Evolutionary conservation across 2,888 invertebrate genomes (phyloP).

Genomic region (Heliothis peltigera): DNA sequence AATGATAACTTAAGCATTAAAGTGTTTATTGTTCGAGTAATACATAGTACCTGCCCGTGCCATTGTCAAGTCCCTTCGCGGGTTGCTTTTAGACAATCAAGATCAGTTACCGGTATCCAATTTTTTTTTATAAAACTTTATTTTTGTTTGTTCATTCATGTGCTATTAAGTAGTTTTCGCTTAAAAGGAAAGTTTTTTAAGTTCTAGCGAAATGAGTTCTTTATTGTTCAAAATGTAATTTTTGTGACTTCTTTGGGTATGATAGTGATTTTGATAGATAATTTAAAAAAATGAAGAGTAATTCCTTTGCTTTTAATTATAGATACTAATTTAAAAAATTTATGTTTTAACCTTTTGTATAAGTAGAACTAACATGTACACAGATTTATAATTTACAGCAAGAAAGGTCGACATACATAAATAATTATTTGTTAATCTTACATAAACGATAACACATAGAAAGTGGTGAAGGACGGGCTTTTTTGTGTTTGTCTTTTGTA

Average conservation of each 20-base stretch:
- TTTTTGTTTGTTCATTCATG: slow-evolving; percentile 32
- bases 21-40: slow-evolving; percentile 47
- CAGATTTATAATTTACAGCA: too few species aligned
- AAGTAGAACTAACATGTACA: too few species aligned
- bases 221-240: not conserved
- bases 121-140: slow-evolving; percentile 52
- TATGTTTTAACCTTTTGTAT: too few species aligned
- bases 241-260: not conserved
- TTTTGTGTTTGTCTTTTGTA: too few species aligned
- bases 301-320: too few species aligned
- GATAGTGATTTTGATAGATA: not conserved
- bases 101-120: slow-evolving; percentile 64
- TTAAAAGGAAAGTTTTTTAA: slow-evolving; percentile 48
- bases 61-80: slow-evolving; percentile 52
- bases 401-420: too few species aligned
- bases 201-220: not conserved
- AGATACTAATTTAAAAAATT: too few species aligned
- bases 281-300: too few species aligned
- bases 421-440: too few species aligned
- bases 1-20: slow-evolving; percentile 28
- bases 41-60: slow-evolving; percentile 21
- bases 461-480: too few species aligned
- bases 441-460: too few species aligned
- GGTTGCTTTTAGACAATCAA: slow-evolving; percentile 68
- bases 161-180: slow-evolving; percentile 45